Conservation (phyloP, 2,113 vertebrate species). For the Phaethon lepturus region DNA sequence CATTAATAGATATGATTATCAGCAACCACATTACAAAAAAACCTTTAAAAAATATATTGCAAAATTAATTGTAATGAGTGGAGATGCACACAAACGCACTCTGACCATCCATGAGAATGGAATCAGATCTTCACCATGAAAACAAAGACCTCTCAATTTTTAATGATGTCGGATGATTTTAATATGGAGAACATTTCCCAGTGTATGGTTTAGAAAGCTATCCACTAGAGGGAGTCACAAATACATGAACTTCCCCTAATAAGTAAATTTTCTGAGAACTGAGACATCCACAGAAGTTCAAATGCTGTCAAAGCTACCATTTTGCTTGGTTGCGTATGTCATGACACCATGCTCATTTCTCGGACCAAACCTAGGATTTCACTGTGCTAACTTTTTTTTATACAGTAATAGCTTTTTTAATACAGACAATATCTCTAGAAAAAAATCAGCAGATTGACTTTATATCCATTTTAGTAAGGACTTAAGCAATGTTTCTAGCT, state of each 20-base stretch:
- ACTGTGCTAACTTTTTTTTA: not conserved
- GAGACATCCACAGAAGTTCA: not conserved
- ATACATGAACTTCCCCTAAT: not conserved
- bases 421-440: not conserved
- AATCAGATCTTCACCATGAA: not conserved
- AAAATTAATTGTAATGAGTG: not conserved
- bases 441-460: not conserved
- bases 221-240: conserved; percentile 45
- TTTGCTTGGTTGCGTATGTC: not conserved
- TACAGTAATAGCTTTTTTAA: not conserved
- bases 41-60: not conserved
- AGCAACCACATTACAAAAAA: not conserved
- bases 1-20: not conserved
- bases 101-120: not conserved
- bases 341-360: not conserved
- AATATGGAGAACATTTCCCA: not conserved
- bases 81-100: not conserved
- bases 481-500: not conserved
- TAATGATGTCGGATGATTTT: not conserved
- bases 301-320: not conserved
- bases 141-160: not conserved
- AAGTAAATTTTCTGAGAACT: not conserved
- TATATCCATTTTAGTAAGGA: not conserved
- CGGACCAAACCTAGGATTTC: not conserved
- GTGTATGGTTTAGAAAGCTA: not conserved